Evolutionary conservation across 2,113 vertebrate genomes (phyloP), one percentile per base, ranked within the genome.

Genomic region (Vidua chalybeata): DNA sequence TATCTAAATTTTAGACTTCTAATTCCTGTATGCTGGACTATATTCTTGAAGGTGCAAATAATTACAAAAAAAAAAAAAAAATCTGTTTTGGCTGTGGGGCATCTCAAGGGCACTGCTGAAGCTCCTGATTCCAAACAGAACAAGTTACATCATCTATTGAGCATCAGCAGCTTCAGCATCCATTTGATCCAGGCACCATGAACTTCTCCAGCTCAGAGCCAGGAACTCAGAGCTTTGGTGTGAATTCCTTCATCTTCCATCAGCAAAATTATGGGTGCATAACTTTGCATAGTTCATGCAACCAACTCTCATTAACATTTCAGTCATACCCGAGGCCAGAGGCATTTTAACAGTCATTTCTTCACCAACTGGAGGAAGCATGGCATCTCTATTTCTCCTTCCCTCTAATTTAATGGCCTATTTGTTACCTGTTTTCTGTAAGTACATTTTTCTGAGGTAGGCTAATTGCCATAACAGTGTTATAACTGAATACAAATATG

Each of bases 51-150:
- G 2, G 17, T 61, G 22, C 26, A 62, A 76, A 68, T 68, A 75
- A 37, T 24, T 45, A 31, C 22, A 4, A 63, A 69, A 72, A 43
- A 49, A 49, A n/a, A n/a, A n/a, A 52, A 19, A 37, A 71, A 82
- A 4, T 5, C 3, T 4, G 0, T 62, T 16, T 20, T 87, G 43
- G 20, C 66, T 83, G 24, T 30, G 4, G 3, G 41, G 2, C 4
- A 45, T 27, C 31, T 8, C 31, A 58, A 19, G 22, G 15, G 8
- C 27, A 23, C 10, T 28, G 37, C 23, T 76, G 72, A 59, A 59
- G 5, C 33, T 90, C 30, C 41, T 56, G 27, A 7, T 56, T 77
- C 14, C 61, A 46, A 87, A 54, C 18, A 69, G 37, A 90, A 71
- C 16, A 10, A 11, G 23, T n/a, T 92, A 51, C 17, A 56, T 21